Evolutionary conservation across 2,888 invertebrate species (phyloP).

Genomic region (Charanyca ferruginea): DNA sequence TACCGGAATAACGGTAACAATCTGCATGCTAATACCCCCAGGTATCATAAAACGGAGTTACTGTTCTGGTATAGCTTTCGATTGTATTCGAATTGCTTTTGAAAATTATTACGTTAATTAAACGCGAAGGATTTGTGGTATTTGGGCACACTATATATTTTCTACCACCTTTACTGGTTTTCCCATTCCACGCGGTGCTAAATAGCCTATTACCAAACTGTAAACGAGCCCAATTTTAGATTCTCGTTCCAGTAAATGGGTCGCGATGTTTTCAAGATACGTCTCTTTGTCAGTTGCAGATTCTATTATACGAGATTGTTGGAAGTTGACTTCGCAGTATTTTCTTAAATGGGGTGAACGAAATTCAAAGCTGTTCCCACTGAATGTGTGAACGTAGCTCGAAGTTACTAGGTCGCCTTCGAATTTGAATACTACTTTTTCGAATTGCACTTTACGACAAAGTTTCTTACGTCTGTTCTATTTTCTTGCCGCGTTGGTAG

Average conservation of each 20-base stretch:
- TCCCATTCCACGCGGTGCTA: conserved; percentile 40
- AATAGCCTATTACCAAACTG: conserved; percentile 59
- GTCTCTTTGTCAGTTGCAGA: conserved; percentile 61
- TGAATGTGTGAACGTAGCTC: conserved; percentile 52
- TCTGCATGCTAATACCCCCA: conserved; percentile 78
- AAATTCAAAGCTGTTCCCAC: conserved; percentile 52
- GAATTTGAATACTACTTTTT: conserved; percentile 51
- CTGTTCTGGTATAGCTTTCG: conserved; percentile 67
- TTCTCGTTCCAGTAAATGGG: conserved; percentile 53
- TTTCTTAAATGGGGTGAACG: conserved; percentile 52
- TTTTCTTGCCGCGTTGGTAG: conserved; percentile 6
- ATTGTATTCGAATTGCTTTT: conserved; percentile 68
- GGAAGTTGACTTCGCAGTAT: conserved; percentile 55
- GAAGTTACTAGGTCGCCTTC: conserved; percentile 45
- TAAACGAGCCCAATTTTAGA: conserved; percentile 49
- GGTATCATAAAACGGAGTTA: conserved; percentile 71
- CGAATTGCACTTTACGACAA: conserved; percentile 34
- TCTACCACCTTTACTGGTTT: conserved; percentile 40
- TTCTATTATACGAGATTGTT: conserved; percentile 59
- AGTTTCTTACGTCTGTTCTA: conserved; percentile 18
- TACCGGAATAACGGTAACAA: conserved; percentile 71
- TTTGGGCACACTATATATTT: conserved; percentile 51
- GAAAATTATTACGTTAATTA: conserved; percentile 66
- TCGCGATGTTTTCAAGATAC: conserved; percentile 52
- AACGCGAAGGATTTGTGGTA: conserved; percentile 62